A percentile compares a stretch with the other conserved stretches of the same genome.
Conservation (phyloP, 1,140 invertebrate genomes). For the Cotesia glomerata region DNA sequence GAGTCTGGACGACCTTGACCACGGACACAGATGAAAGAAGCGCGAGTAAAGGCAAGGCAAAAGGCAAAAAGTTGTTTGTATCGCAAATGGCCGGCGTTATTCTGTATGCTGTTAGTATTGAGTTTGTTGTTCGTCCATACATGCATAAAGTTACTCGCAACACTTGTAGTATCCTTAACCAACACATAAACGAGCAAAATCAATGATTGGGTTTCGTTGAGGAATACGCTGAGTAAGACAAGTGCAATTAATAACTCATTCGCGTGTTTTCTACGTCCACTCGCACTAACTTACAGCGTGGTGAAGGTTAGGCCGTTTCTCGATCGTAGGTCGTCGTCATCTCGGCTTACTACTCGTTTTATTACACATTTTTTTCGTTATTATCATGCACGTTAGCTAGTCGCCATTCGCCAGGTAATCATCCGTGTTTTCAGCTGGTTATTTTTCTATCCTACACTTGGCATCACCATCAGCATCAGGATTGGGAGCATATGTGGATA, state of each 20-base stretch:
- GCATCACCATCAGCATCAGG: constrained; percentile 1
- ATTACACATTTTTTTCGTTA: background rate
- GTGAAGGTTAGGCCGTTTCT: background rate
- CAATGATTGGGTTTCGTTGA: constrained; percentile 1
- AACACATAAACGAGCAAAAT: background rate
- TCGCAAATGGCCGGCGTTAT: background rate
- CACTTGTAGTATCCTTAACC: background rate
- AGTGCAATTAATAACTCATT: constrained; percentile 2
- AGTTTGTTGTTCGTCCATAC: too few species aligned
- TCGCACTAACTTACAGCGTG: background rate
- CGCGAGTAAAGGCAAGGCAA: background rate
- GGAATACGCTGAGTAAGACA: background rate
- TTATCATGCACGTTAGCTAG: background rate
- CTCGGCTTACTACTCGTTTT: too few species aligned
- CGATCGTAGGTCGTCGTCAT: too few species aligned
- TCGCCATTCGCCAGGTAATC: too few species aligned
- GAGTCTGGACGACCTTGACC: constrained; percentile 23
- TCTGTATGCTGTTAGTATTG: too few species aligned
- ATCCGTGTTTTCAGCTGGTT: background rate
- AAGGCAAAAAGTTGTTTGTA: background rate
- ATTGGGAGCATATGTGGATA: background rate
- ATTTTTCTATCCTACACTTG: background rate
- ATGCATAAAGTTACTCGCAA: too few species aligned
- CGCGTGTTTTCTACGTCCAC: background rate
- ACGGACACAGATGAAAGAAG: constrained; percentile 23